Evolutionary conservation across 1,140 invertebrate species (phyloP).

Genomic region (Bombus consobrinus): DNA sequence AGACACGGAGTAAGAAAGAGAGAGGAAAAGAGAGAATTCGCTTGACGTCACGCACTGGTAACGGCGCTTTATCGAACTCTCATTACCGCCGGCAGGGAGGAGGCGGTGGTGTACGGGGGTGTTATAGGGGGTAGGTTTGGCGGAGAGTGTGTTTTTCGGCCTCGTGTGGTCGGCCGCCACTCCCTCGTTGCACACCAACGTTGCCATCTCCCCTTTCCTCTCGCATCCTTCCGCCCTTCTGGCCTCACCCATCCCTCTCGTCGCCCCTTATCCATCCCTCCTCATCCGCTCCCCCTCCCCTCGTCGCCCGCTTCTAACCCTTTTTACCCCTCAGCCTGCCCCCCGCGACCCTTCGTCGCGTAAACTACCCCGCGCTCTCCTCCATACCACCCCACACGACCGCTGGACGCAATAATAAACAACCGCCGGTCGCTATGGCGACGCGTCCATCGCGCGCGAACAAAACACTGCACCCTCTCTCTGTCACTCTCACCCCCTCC

Average conservation of each 20-base stretch:
- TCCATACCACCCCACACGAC: slow-evolving; percentile 59
- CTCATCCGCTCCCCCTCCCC: slow-evolving; percentile 13
- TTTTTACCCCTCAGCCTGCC: background rate
- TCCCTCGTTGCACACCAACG: slow-evolving; percentile 73
- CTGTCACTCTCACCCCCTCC: slow-evolving; percentile 41
- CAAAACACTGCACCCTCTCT: slow-evolving; percentile 75
- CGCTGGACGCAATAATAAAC: slow-evolving; percentile 82
- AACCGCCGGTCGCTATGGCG: slow-evolving; percentile 81
- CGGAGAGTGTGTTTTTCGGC: slow-evolving; percentile 81
- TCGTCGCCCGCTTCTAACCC: slow-evolving; percentile 2
- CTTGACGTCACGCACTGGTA: slow-evolving; percentile 81
- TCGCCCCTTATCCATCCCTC: background rate
- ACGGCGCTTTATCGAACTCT: slow-evolving; percentile 83
- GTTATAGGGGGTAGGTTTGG: slow-evolving; percentile 65
- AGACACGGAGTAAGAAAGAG: background rate
- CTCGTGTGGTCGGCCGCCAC: slow-evolving; percentile 80
- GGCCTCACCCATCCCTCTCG: slow-evolving; percentile 41
- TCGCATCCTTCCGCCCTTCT: slow-evolving; percentile 49
- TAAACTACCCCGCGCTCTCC: slow-evolving; percentile 56
- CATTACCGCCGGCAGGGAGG: slow-evolving; percentile 76
- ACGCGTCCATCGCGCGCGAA: slow-evolving; percentile 81
- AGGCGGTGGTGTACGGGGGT: slow-evolving; percentile 44
- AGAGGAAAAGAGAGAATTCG: slow-evolving; percentile 60
- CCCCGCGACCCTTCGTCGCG: slow-evolving; percentile 50
- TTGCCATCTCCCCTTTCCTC: slow-evolving; percentile 42